Percentiles rank a stretch among this genome's conserved stretches.
These are phyloP conservation scores for Leptobrachium ailaonicum DNA, from an alignment of 2,113 vertebrate genomes.

Conservation along the genomic window DNA sequence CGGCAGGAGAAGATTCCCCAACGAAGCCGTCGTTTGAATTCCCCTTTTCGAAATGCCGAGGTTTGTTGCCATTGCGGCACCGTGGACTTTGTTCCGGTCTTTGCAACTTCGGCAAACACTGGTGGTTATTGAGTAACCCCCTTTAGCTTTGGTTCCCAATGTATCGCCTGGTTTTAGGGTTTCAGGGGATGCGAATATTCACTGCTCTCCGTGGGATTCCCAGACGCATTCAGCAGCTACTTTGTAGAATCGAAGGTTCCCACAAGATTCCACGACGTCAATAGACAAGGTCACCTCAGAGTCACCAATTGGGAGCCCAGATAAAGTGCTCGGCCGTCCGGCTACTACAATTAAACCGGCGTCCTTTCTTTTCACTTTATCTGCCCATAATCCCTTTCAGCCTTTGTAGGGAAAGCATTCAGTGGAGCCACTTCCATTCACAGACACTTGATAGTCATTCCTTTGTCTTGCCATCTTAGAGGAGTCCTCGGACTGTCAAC, in stretches of 20 bases:
- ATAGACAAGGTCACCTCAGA: constrained; percentile 30
- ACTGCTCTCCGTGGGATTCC: no score
- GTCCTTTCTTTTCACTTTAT: constrained; percentile 15
- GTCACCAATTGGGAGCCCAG: constrained; percentile 18
- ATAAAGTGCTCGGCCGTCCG: constrained; percentile 29
- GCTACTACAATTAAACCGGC: constrained; percentile 26
- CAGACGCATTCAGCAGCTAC: no score
- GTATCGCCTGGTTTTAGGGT: no score
- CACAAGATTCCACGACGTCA: neutral
- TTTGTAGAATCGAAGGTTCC: neutral
- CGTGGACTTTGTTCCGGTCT: no score
- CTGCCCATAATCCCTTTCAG: constrained; percentile 35
- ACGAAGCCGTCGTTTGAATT: no score
- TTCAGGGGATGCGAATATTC: no score
- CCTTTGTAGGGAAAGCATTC: constrained; percentile 18
- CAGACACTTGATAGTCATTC: constrained; percentile 32
- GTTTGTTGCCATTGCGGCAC: no score
- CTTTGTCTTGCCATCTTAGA: constrained; percentile 31
- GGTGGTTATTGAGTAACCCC: no score
- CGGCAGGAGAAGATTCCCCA: no score
- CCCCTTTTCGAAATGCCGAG: no score
- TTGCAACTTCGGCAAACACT: no score
- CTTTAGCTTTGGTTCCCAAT: no score
- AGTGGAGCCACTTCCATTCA: constrained; percentile 24
- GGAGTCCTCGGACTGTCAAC: constrained; percentile 29